Evolutionary conservation across 2,797 vertebrate genomes (phyloP).

Genomic region (Rhinella marina): DNA sequence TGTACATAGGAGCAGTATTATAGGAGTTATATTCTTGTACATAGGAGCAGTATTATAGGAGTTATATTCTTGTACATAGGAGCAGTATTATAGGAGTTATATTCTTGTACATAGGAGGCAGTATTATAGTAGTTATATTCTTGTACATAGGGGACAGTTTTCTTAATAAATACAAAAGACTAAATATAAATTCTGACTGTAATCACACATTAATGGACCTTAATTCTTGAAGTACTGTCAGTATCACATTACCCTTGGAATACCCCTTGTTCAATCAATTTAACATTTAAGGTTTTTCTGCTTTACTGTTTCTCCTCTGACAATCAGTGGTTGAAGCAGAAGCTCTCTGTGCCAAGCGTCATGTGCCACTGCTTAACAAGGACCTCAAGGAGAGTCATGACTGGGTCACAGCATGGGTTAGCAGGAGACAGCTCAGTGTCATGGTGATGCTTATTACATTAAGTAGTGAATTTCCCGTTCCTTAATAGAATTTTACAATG

Average conservation of each 20-base stretch:
- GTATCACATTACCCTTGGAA: not conserved
- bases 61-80: constrained; percentile 16
- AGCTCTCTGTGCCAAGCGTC: not conserved
- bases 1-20: constrained; percentile 1
- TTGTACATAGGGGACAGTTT: not conserved
- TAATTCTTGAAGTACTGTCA: not conserved
- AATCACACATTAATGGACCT: not conserved
- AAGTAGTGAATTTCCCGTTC: constrained; percentile 38
- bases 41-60: not conserved
- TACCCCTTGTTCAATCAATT: not conserved
- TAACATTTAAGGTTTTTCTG: not conserved
- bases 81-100: not conserved
- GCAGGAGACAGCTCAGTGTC: not conserved
- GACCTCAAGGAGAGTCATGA: not conserved
- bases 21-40: not conserved
- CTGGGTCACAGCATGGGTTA: constrained; percentile 36
- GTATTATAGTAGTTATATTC: no score
- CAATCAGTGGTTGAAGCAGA: not conserved
- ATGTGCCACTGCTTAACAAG: not conserved
- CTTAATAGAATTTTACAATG: constrained; percentile 40
- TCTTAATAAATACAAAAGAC: no score
- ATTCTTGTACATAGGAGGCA: not conserved
- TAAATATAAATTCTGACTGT: not conserved
- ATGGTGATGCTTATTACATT: constrained; percentile 44
- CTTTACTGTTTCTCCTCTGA: not conserved